These are phyloP conservation scores for Eupithecia subumbrata DNA, from an alignment of 2,888 invertebrate species.

Conservation along the genomic window DNA sequence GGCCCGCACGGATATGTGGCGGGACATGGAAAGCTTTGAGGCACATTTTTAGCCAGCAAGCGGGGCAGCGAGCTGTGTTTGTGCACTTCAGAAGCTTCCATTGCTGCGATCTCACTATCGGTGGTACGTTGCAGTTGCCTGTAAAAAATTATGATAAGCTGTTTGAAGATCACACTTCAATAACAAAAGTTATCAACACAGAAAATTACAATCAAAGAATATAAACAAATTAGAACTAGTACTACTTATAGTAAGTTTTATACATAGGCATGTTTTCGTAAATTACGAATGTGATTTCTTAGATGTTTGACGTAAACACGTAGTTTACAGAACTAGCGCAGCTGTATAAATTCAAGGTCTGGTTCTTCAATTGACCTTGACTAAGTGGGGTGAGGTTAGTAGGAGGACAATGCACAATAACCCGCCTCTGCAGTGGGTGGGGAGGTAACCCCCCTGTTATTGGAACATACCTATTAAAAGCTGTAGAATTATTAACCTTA, in stretches of 20 bases:
- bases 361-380: constrained; percentile 15
- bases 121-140: constrained; percentile 89
- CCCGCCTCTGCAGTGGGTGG: constrained; percentile 24
- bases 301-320: not conserved
- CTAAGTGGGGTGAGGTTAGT: constrained; percentile 14
- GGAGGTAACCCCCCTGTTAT: constrained; percentile 6
- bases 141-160: constrained; percentile 41
- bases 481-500: not conserved
- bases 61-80: constrained; percentile 90
- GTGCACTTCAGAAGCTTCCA: constrained; percentile 88
- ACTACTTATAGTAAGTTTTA: not conserved
- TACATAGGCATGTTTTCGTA: not conserved
- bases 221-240: not conserved
- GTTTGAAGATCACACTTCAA: not conserved
- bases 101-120: constrained; percentile 88
- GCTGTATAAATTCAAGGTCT: constrained; percentile 18
- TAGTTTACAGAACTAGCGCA: not conserved
- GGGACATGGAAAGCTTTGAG: constrained; percentile 91
- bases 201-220: not conserved
- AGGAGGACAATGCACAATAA: constrained; percentile 10
- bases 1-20: constrained; percentile 85
- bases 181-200: not conserved
- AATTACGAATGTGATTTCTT: not conserved
- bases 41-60: constrained; percentile 95
- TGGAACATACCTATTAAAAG: not conserved